Base-by-base conservation (phyloP, 2,113 vertebrate species). In the Malurus melanocephalus region DNA sequence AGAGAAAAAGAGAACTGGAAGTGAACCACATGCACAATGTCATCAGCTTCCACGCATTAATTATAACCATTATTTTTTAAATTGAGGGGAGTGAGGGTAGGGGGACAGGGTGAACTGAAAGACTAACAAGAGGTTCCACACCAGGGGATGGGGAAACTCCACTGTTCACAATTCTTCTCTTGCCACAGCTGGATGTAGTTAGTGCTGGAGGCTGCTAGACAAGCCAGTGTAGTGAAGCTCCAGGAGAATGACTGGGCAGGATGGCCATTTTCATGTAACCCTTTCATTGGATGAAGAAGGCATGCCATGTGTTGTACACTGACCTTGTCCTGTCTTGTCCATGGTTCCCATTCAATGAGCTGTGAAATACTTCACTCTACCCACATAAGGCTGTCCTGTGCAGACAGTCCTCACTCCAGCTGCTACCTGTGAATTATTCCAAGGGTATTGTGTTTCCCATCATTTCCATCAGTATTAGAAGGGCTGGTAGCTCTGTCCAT, bases 1-100 rank as follows among this genome's bases (percentile, higher is more conserved):
- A 77, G 90, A 87, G 40, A 74, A 73, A 79, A 91, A 73, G 94
- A 95, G 88, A 85, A 91, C 91, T 85, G 95, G 95, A 96, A 94
- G 91, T 88, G 78, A 92, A 94, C 84, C 69, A 80, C 93, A 76
- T 94, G 90, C 91, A 96, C 90, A 90, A 94, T 89, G 61, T 93
- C 94, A 82, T 94, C 95, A 91, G 92, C 91, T 93, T 95, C 94
- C 96, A 96, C 87, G 82, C 93, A 92, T 75, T 96, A 93, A 94
- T 95, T 94, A 75, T 92, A 81, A 80, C 86, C 85, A 77, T 96
- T 96, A 55, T 92, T 96, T 96, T 94, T 94, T 94, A 60, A 24
- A 82, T 57, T 80, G 80, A 89, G 92, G 92, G 92, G 83, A 75
- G 83, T 85, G 80, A 55, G 74, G 88, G 74, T 33, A 64, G 68